Base-by-base conservation (phyloP, 2,113 vertebrate species). In the Zapornia atra region DNA sequence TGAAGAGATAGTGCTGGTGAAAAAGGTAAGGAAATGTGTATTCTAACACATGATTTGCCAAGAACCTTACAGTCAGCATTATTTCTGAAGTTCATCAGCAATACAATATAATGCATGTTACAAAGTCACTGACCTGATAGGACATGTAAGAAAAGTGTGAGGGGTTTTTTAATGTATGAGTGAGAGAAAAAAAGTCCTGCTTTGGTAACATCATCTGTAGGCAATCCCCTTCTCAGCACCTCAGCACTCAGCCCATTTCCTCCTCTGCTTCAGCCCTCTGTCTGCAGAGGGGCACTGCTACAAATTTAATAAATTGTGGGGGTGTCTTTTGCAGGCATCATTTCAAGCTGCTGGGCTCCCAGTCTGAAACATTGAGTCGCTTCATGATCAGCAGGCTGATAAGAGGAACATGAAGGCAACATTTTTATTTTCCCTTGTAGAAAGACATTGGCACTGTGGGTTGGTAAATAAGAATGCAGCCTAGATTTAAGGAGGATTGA, bases 241-340 rank as follows among this genome's bases (percentile, higher is more conserved):
- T 57, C 33, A 77, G 26, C 6, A 19, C 34, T 48, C 13, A 5
- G 1, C 0, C 0, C 42, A 5, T 38, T 64, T 48, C 31, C 88
- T 86, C 50, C 7, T 71, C 28, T 2, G 4, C 26, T 85, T 57
- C 60, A 88, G 25, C 44, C 3, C 5, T 38, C 16, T 3, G 0
- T 42, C 33, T 77, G 7, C 51, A 24, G 26, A 69, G 9, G 9
- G 26, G 8, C 7, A 16, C n/a, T 53, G 4, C 6, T 24, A 2
- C 21, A 61, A 88, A 73, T 3, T 25, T 33, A 56, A 20, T 36
- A 29, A 71, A 40, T 60, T 64, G 8, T 10, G 4, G 4, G 25
- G 7, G 3, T 8, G 20, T 38, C 40, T 75, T 46, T 64, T 70
- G 5, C 7, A 81, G 13, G 7, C 15, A 28, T 51, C 0, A 29